phyloP scores from a whole-genome alignment of 2,113 vertebrate species.

The Urocynchramus pylzowi region DNA sequence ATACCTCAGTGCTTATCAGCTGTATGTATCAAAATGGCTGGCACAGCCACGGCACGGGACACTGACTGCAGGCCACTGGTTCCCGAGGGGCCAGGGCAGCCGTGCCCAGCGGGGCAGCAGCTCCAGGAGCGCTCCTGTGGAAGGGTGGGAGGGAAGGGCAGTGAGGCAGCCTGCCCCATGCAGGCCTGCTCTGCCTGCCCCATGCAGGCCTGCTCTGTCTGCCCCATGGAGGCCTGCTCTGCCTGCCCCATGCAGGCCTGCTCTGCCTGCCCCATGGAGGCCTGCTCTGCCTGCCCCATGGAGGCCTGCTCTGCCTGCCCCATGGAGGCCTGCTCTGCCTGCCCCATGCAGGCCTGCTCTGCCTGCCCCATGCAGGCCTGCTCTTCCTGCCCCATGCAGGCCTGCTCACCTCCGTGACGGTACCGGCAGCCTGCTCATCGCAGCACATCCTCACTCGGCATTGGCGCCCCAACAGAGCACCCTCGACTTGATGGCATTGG shows the following conservation, averaged over 20 bases:
- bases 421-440: not conserved
- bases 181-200: not conserved
- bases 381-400: not conserved
- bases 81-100: not conserved
- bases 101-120: fast-evolving
- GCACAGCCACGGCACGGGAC: not conserved
- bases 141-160: not conserved
- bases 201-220: not conserved
- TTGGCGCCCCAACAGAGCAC: not conserved
- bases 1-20: not conserved
- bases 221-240: not conserved
- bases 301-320: too few species aligned
- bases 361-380: not conserved
- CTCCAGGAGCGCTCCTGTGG: not conserved
- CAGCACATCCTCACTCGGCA: not conserved
- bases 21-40: not conserved
- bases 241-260: fast-evolving
- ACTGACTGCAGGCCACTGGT: not conserved
- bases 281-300: not conserved
- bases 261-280: not conserved
- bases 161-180: not conserved
- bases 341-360: too few species aligned
- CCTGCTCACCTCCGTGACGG: not conserved
- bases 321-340: not conserved
- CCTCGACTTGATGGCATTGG: not conserved